Percentiles rank a stretch among this genome's conserved stretches.
Evolutionary conservation across 2,797 vertebrate genomes (phyloP).

Genomic region (Ficedula albicollis): DNA sequence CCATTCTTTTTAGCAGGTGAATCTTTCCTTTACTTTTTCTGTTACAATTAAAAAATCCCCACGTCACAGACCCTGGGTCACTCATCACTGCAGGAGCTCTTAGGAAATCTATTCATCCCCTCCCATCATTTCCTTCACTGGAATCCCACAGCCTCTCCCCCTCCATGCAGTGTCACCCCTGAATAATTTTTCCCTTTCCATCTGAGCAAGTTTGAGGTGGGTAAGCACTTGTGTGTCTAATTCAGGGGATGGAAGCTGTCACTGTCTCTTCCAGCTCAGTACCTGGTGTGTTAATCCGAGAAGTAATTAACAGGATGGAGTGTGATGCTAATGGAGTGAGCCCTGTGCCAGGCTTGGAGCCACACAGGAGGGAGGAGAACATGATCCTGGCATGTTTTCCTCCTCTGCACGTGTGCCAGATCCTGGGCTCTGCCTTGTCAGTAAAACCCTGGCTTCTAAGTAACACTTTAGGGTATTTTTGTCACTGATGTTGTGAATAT

Average conservation of each 20-base stretch:
- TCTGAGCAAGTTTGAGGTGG: not conserved
- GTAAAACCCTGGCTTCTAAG: not conserved
- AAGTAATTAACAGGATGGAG: conserved; percentile 11
- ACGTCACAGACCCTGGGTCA: not conserved
- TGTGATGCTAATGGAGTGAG: not conserved
- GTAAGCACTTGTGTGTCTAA: not conserved
- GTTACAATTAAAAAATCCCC: not conserved
- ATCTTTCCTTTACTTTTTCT: not conserved
- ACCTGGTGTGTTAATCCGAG: not conserved
- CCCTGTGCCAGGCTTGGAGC: not conserved
- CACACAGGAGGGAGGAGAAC: not conserved
- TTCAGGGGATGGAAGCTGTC: not conserved
- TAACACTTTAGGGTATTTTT: not conserved
- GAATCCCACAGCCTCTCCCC: not conserved
- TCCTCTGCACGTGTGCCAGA: not conserved
- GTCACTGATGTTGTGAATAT: not conserved
- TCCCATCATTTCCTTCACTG: not conserved
- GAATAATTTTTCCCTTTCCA: not conserved
- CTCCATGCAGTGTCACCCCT: not conserved
- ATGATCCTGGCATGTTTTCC: not conserved
- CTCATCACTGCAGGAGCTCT: not conserved
- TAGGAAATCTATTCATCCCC: not conserved
- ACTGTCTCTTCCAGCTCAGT: not conserved
- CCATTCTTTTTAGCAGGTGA: not conserved
- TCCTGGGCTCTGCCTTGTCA: not conserved